Evolutionary conservation across 2,888 invertebrate genomes (phyloP), one percentile per base, ranked within the genome.

Genomic region (Schizotus pectinicornis): DNA sequence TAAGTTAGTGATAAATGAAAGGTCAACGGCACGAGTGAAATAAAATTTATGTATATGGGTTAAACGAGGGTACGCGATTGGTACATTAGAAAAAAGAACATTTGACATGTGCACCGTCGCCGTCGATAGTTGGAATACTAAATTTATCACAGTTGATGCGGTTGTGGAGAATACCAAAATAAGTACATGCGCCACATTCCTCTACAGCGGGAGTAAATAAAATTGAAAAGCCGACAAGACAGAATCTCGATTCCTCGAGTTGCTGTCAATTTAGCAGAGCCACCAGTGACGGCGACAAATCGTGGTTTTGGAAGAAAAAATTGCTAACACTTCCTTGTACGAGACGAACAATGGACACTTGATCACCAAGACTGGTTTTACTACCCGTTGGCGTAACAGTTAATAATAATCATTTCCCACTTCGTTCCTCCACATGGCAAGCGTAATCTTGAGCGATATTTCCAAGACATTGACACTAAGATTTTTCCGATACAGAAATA

Each of bases 121-220:
- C 54, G 53, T 47, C 61, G 61, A 61, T 62, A 56, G 62, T 54
- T 59, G 51, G 67, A 68, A 68, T 68, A 68, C 67, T 67, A 68
- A 68, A 66, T 62, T 62, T 66, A 66, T 62, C 63, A 64, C 63
- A 62, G 56, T 61, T 68, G 54, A 57, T 52, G 52, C 64, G 59
- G 51, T 62, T 63, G 54, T 70, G 85, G 61, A 78, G 87, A 59
- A 87, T 86, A 37, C 87, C 86, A 43, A 87, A 87, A 76, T 87
- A 87, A 87, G 76, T 87, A 87, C 70, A 86, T 86, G 1, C 79
- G 86, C 9, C 86, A 86, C 68, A 82, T 66, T 66, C 59, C 63
- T 49, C 30, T 50, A 52, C 36, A 50, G 61, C 57, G 59, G 59
- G 59, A 58, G 55, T 59, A 62, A 60, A 62, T 60, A 60, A 62